Base-by-base conservation (phyloP, 2,797 vertebrate species). In the Pterois miles region DNA sequence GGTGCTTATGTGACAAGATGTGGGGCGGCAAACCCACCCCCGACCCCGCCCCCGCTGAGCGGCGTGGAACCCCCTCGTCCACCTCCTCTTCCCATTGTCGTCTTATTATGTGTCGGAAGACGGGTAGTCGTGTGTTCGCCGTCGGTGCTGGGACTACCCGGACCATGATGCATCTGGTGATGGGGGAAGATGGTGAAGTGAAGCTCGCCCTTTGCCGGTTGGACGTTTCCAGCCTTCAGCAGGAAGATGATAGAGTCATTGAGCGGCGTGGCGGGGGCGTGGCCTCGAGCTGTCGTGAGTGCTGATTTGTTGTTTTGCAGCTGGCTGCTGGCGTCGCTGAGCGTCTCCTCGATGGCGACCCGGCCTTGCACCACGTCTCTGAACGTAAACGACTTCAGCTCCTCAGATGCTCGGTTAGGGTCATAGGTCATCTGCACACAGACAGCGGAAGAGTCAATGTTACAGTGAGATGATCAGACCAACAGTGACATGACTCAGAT, bases 211-310 rank as follows among this genome's bases (percentile, higher is more conserved):
- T 91, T 74, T 0, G 96, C 97, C 58, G 97, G 96, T 74, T 97
- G 96, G n/a, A 98, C 95, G 0, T 91, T 90, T 72, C 96, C 94
- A n/a, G 96, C 96, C 81, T 90, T 96, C 74, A 99, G 88, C 63
- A 97, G 52, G 85, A 98, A 98, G 2, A 83, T 86, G 86, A 99
- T 98, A 0, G 97, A 99, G 60, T 98, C 97, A 29, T 96, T 96
- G 74, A 96, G 88, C 3, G 91, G 71, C 22, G 91, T 81, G 0
- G 90, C 80, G 0, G 89, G 91, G 53, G 94, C 66, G 69, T 92
- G 87, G 57, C 94, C 93, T 65, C 59, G 74, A 38, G 74, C 60
- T 8, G 82, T 89, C 3, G 76, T 22, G 6, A 68, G 60, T 0
- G 29, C 78, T 65, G 0, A 93, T 94, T 82, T 66, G 69, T 92